Percentiles rank a stretch among this genome's conserved stretches.
These are phyloP conservation scores for Amphimedon queenslandica DNA, from an alignment of 37 sponge, comb jelly and placozoan species.

Conservation along the genomic window DNA sequence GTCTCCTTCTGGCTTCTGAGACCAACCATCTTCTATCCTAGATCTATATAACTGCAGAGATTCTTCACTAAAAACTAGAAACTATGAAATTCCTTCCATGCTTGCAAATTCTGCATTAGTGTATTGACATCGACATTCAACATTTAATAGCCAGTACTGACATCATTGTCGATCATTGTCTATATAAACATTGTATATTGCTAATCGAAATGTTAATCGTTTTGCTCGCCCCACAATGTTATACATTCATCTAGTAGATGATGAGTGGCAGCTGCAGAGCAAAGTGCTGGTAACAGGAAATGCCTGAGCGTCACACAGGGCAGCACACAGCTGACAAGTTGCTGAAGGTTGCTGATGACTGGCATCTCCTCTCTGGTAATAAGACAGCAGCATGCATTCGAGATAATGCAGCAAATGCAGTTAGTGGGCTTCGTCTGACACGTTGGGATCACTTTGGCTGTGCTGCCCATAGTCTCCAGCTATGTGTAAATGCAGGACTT, in stretches of 20 bases:
- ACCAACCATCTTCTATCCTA: no score
- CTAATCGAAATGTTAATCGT: neutral
- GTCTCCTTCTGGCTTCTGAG: no score
- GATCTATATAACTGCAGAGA: no score
- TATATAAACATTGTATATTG: neutral
- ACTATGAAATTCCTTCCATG: no score
- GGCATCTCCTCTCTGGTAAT: neutral
- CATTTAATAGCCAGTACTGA: neutral
- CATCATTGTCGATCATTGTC: no score
- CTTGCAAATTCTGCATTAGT: no score
- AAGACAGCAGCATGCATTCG: neutral
- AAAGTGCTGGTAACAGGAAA: conserved; percentile 10
- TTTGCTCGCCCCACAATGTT: neutral
- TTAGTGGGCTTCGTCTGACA: neutral
- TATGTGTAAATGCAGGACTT: neutral
- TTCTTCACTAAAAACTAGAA: no score
- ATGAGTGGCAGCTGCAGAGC: neutral
- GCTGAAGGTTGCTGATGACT: neutral
- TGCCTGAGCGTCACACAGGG: conserved; percentile 12
- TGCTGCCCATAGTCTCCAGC: conserved; percentile 3
- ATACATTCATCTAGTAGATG: neutral
- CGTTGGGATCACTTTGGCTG: neutral
- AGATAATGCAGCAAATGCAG: neutral
- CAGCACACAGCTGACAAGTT: neutral
- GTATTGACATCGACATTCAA: no score